Base-by-base conservation (phyloP, 2,888 invertebrate species). In the Empis livida region DNA sequence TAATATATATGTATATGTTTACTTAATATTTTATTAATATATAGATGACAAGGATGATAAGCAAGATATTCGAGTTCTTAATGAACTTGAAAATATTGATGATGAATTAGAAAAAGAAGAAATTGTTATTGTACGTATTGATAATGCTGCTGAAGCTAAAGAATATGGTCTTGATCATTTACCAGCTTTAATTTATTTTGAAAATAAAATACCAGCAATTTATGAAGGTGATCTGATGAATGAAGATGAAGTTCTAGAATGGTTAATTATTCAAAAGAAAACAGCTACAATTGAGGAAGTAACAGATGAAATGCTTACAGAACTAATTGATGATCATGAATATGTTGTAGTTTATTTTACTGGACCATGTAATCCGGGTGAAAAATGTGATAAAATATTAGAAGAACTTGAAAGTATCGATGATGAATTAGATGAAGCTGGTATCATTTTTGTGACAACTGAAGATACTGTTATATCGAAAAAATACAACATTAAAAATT, bases 301-400 rank as follows among this genome's bases (percentile, higher is more conserved):
- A 38, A 91, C 91, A 5, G 92, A 92, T 65, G 91, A 92, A 72
- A 91, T 93, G 58, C 70, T 93, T 23, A 75, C 77, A 51, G 84
- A 85, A 59, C 75, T 93, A 23, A 88, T 93, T 56, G 85, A 86
- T 54, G 88, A 91, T 61, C 88, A 90, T 60, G 90, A 91, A 74
- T 92, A 92, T 64, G 91, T 93, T 39, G 89, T 90, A n/a, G 91
- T 89, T 5, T 91, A 89, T 66, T 93, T 92, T 72, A 90, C 90
- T 65, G 89, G 90, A 20, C 83, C 82, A 56, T 90, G 90, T 61
- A 89, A 89, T 59, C 85, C 89, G 52, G 91, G 90, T 14, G 85
- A 89, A 56, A 79, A 85, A 61, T 92, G 92, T 60, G 89, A 91
- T 57, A 79, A 80, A 55, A 87, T 92, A 52, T 71, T 93, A 15